These are phyloP conservation scores for Podilymbus podiceps DNA, from an alignment of 2,113 vertebrate species.

Conservation along the genomic window DNA sequence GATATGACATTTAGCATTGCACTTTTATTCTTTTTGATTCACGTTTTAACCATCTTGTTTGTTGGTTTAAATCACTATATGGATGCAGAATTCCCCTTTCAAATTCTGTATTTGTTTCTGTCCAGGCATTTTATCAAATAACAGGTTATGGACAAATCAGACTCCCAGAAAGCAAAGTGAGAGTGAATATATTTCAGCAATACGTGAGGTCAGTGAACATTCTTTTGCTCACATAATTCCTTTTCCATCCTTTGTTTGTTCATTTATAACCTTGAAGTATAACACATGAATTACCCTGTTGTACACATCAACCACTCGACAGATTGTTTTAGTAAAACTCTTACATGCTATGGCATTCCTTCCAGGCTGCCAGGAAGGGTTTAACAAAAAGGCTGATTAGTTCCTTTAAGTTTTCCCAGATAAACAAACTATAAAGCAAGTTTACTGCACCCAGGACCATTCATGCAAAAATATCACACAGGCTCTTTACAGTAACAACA, in stretches of 20 bases:
- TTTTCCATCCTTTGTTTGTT: neutral
- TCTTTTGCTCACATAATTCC: neutral
- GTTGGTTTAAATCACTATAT: neutral
- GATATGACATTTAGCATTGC: neutral
- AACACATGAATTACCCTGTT: neutral
- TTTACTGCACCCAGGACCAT: neutral
- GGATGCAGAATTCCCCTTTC: neutral
- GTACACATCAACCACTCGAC: neutral
- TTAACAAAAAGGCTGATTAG: neutral
- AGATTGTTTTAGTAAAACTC: slow-evolving; percentile 20
- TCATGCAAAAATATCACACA: neutral
- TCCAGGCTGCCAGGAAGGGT: neutral
- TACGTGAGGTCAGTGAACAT: neutral
- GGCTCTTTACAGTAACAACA: neutral
- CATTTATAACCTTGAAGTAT: neutral
- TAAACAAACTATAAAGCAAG: slow-evolving; percentile 12
- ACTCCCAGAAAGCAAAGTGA: neutral
- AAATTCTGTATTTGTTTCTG: neutral
- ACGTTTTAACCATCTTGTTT: neutral
- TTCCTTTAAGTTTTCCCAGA: neutral
- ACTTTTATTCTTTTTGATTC: neutral
- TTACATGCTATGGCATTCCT: neutral
- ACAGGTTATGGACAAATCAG: neutral
- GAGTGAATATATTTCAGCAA: neutral
- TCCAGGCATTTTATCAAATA: neutral